Percentiles rank a stretch among this genome's conserved stretches.
phyloP scores from a whole-genome alignment of 2,797 vertebrate species.

The Petrocephalus sullivani region DNA sequence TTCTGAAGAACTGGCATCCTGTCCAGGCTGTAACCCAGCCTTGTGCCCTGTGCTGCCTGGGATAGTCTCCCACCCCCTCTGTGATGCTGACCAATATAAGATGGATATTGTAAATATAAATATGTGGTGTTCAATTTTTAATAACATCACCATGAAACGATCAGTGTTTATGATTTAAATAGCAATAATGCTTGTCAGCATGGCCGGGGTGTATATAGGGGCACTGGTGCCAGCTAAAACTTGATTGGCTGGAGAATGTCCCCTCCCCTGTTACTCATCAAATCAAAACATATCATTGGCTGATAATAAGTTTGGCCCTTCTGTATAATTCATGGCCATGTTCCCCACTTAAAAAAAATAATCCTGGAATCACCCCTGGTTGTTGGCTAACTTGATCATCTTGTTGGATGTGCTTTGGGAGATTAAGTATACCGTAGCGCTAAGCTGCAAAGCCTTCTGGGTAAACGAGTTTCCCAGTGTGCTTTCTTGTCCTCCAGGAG shows the following conservation, averaged over 20 bases:
- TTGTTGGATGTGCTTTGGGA: neutral
- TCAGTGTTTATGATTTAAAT: neutral
- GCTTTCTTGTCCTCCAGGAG: constrained; percentile 47
- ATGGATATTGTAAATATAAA: neutral
- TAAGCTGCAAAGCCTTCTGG: neutral
- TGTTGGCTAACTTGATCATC: neutral
- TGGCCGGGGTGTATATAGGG: neutral
- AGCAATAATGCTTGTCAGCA: neutral
- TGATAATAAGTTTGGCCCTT: neutral
- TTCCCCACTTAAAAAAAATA: neutral
- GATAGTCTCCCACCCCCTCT: neutral
- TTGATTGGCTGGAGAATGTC: neutral
- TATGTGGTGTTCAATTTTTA: neutral
- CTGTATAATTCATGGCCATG: neutral
- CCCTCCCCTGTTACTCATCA: neutral
- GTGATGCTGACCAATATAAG: neutral
- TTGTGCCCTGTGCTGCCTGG: neutral
- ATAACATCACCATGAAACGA: neutral
- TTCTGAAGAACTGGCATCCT: too few relatives aligned
- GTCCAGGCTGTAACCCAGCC: neutral
- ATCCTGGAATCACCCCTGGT: neutral
- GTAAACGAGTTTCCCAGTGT: neutral
- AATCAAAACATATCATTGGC: neutral
- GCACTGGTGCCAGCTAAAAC: neutral
- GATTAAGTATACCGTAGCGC: neutral